Conservation (phyloP, 30 jellyfish, hydroid and myxozoan species). For the Aurelia coerulea region DNA sequence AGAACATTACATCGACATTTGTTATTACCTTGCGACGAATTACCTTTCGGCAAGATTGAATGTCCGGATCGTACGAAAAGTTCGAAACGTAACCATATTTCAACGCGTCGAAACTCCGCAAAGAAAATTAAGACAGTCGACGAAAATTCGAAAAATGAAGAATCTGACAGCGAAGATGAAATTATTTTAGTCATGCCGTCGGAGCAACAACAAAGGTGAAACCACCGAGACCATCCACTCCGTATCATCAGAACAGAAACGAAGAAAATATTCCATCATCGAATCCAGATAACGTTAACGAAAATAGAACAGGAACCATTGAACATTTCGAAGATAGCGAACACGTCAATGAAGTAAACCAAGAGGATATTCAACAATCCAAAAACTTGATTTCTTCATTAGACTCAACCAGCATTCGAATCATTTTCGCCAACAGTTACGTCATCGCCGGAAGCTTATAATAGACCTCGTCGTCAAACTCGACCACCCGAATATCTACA, state of each 20-base stretch:
- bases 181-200: not conserved
- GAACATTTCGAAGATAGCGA: not conserved
- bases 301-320: not conserved
- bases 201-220: not conserved
- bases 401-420: conserved; percentile 1
- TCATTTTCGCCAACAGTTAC: not conserved
- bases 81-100: not conserved
- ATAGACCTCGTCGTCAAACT: conserved; percentile 12
- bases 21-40: conserved; percentile 38
- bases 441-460: not conserved
- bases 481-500: conserved; percentile 14
- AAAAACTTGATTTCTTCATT: not conserved
- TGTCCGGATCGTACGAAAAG: not conserved
- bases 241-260: not conserved
- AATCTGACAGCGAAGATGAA: conserved; percentile 2
- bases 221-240: not conserved
- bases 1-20: conserved; percentile 48
- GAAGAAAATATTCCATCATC: not conserved
- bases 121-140: not conserved
- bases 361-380: conserved; percentile 1
- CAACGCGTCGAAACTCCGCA: conserved; percentile 4
- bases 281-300: not conserved
- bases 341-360: not conserved
- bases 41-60: conserved; percentile 13
- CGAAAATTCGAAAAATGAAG: conserved; percentile 8